Base-by-base conservation (phyloP, 2,797 vertebrate genomes). In the Megalops cyprinoides region DNA sequence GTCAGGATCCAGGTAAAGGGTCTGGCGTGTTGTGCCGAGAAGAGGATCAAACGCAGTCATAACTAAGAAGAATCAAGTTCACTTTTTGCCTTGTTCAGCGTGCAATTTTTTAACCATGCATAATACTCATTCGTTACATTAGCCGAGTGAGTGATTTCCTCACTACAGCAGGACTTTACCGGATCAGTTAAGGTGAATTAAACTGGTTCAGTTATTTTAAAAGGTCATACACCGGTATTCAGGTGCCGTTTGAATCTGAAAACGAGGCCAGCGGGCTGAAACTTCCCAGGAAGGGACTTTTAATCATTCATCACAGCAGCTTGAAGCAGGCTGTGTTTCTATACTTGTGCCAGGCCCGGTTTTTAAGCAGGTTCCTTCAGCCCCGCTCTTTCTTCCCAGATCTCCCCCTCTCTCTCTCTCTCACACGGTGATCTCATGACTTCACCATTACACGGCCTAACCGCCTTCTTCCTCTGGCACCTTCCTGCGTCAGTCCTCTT, bases 1-100 rank as follows among this genome's bases (percentile, higher is more conserved):
- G 28, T 78, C 42, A 58, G n/a, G 65, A 78, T 67, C 20, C 42
- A 48, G 77, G 48, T 69, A 10, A 28, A 60, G 56, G 37, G 23
- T 23, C 39, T 76, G 12, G 10, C 1, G 5, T 4, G 12, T 20
- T 15, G 31, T 37, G 31, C 15, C 1, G 14, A n/a, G n/a, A 34
- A 62, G 28, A 39, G 39, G 1, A 69, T 23, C n/a, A n/a, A n/a
- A n/a, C n/a, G n/a, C n/a, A n/a, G n/a, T n/a, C n/a, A n/a, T n/a
- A n/a, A n/a, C n/a, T n/a, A n/a, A n/a, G n/a, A n/a, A n/a, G n/a
- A n/a, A n/a, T n/a, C n/a, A n/a, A n/a, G n/a, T n/a, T n/a, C n/a
- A n/a, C n/a, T n/a, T n/a, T n/a, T n/a, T n/a, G n/a, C n/a, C n/a
- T n/a, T n/a, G n/a, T n/a, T n/a, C n/a, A n/a, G n/a, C n/a, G n/a